These are phyloP conservation scores for Apeltes quadracus DNA, from an alignment of 2,113 vertebrate species.

Conservation along the genomic window DNA sequence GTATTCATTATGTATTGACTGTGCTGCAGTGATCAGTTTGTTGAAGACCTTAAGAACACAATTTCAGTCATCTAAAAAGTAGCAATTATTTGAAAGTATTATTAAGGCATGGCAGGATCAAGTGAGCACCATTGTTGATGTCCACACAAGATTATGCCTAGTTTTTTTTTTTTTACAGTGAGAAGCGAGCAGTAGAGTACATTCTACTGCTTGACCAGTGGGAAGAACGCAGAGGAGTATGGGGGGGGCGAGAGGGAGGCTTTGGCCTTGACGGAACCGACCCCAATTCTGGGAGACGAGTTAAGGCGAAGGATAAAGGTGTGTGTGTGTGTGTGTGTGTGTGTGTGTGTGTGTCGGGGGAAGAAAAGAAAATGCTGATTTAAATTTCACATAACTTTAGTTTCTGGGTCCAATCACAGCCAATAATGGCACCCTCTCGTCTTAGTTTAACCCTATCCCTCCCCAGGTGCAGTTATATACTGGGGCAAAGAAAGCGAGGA, in stretches of 20 bases:
- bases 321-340: neutral
- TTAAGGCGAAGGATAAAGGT: neutral
- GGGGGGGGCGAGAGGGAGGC: constrained; percentile 7
- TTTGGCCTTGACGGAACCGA: constrained; percentile 55
- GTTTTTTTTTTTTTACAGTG: neutral
- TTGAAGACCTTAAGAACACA: neutral
- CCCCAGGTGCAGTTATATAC: constrained; percentile 15
- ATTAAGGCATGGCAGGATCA: neutral
- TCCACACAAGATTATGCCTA: neutral
- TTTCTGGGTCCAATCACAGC: constrained; percentile 58
- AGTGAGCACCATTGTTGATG: neutral
- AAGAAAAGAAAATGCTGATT: constrained; percentile 52
- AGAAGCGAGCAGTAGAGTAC: neutral
- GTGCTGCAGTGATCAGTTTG: neutral
- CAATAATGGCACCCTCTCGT: constrained; percentile 61
- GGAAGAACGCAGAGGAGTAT: neutral
- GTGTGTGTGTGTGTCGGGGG: neutral
- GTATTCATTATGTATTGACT: neutral
- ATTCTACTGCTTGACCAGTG: neutral
- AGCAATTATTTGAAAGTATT: neutral
- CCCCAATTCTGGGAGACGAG: constrained; percentile 64
- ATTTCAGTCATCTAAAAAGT: neutral
- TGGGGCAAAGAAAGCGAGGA: neutral
- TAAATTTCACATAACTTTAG: constrained; percentile 74
- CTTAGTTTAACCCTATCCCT: constrained; percentile 34